Evolutionary conservation across 2,113 vertebrate genomes (phyloP), one percentile per base, ranked within the genome.

Genomic region (Charina bottae): DNA sequence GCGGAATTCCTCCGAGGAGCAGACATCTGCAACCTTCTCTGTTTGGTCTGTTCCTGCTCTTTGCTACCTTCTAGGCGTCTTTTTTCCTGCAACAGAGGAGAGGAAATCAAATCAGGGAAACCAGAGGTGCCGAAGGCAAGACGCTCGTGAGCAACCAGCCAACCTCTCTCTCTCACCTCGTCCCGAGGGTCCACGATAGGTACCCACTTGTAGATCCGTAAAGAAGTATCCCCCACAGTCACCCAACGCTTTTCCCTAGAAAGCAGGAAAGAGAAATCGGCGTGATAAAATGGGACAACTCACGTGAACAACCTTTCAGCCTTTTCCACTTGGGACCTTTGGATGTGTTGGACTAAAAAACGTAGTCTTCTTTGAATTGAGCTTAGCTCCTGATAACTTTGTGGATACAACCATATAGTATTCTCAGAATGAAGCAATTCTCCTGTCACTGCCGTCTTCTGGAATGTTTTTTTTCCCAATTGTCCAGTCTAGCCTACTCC

Each of bases 151-250:
- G 59, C 33, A 24, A 60, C 7, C 6, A 49, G 21, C 13, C 53
- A 37, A 10, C 24, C 37, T 11, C 55, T 42, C 42, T 33, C 2
- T 78, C 37, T 95, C 91, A 97, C 97, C 97, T 97, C 97, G 59
- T 97, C 96, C 54, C 96, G 96, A 88, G 97, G 96, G 90, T 97
- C 97, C 93, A 97, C 96, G 90, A 97, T 96, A 5, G 97, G 97
- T 85, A 97, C 97, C 97, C 97, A 97, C 93, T 97, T 97, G 97
- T 95, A 97, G 96, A 97, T 97, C 68, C 97, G 96, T 91, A 97
- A 95, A 87, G 97, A 97, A 55, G 97, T 97, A 91, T 97, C 97
- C 0, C 97, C 97, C 93, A 97, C 97, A 6, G 97, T 97, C 94
- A 97, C 97, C 97, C 97, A 97, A 54, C 96, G 96, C 89, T 97